phyloP scores from a whole-genome alignment of 2,113 vertebrate species.

The Centropristis striata region DNA sequence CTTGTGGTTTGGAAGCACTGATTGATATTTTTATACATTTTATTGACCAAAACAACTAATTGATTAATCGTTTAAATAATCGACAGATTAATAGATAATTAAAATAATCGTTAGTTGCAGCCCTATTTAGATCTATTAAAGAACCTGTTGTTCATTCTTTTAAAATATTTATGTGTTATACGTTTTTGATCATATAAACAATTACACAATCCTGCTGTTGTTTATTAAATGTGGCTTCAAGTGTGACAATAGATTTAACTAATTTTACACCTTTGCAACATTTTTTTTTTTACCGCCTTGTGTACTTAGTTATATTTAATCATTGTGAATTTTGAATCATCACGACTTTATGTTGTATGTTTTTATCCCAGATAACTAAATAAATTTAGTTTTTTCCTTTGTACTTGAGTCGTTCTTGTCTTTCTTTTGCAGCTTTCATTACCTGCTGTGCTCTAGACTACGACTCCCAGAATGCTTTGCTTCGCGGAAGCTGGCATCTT shows the following conservation, averaged over 20 bases:
- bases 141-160: too few relatives aligned
- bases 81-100: too few relatives aligned
- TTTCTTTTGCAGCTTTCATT: neutral
- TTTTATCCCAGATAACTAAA: neutral
- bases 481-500: neutral
- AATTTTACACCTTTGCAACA: neutral
- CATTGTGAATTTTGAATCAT: neutral
- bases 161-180: too few relatives aligned
- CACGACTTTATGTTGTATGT: neutral
- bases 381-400: neutral
- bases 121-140: too few relatives aligned
- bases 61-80: too few relatives aligned
- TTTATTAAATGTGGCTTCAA: neutral
- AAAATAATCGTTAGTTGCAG: too few relatives aligned
- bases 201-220: too few relatives aligned
- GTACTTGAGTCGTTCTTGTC: neutral
- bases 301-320: neutral
- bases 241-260: neutral
- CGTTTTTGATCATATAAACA: too few relatives aligned
- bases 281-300: neutral
- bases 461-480: conserved; percentile 39
- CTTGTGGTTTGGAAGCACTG: too few relatives aligned
- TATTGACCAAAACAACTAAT: too few relatives aligned
- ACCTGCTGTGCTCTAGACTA: neutral
- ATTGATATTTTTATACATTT: too few relatives aligned